phyloP scores from a whole-genome alignment of 2,797 vertebrate species.

The Nasua narica region DNA sequence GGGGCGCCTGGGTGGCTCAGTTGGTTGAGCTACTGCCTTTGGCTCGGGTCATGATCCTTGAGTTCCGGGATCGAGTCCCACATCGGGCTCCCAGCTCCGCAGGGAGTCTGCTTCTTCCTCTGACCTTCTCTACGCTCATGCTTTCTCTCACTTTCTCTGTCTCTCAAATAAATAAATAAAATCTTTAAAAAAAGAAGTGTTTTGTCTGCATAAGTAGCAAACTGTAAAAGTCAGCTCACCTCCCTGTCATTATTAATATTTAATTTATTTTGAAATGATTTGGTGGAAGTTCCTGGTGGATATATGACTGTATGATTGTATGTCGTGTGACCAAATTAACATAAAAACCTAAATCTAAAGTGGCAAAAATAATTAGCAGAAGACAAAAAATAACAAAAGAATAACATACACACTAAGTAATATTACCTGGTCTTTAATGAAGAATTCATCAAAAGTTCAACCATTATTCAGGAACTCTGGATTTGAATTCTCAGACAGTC shows the following conservation, averaged over 20 bases:
- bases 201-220: not conserved
- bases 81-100: no score
- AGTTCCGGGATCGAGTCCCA: no score
- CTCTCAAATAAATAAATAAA: no score
- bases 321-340: not conserved
- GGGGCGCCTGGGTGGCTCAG: no score
- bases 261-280: not conserved
- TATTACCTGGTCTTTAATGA: not conserved
- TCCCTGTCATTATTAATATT: not conserved
- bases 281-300: not conserved
- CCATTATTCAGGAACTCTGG: not conserved
- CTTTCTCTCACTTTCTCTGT: no score
- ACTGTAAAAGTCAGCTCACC: not conserved
- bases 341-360: not conserved
- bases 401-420: not conserved
- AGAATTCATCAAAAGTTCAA: not conserved
- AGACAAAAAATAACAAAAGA: not conserved
- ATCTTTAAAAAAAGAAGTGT: not conserved
- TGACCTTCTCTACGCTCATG: no score
- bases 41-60: no score
- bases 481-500: not conserved
- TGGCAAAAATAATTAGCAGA: not conserved
- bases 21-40: no score
- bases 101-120: no score
- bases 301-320: not conserved